phyloP scores from a whole-genome alignment of 2,797 vertebrate species.

The Cirrhinus molitorella region DNA sequence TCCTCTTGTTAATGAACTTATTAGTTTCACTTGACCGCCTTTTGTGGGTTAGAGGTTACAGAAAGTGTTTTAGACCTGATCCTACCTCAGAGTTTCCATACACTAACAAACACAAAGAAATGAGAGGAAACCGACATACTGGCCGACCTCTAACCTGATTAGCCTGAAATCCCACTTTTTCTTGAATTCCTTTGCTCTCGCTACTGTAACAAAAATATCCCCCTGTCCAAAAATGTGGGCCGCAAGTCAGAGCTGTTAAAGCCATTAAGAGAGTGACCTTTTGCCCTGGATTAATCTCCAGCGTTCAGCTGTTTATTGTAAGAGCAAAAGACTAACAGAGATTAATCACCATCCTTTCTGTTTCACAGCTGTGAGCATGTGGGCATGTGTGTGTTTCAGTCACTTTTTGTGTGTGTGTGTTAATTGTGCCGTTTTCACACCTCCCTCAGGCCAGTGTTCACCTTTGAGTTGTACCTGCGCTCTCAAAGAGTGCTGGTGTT shows the following conservation, averaged over 20 bases:
- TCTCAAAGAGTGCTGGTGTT: slow-evolving; percentile 88
- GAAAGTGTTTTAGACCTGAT: slow-evolving; percentile 24
- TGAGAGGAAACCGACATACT: neutral
- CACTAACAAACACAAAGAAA: slow-evolving; percentile 4
- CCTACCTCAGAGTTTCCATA: neutral
- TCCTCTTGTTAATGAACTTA: neutral
- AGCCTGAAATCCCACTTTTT: slow-evolving; percentile 25
- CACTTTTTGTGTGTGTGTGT: slow-evolving; percentile 55
- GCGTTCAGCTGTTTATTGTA: slow-evolving; percentile 56
- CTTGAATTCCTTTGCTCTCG: neutral
- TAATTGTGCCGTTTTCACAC: slow-evolving; percentile 55
- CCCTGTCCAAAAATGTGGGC: slow-evolving; percentile 33
- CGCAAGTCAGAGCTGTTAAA: slow-evolving; percentile 36
- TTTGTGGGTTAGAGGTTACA: slow-evolving; percentile 32
- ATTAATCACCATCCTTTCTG: slow-evolving; percentile 74
- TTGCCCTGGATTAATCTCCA: slow-evolving; percentile 52
- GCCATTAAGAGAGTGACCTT: slow-evolving; percentile 56
- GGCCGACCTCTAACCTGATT: slow-evolving; percentile 20
- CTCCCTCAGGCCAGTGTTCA: slow-evolving; percentile 84
- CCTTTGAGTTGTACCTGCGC: slow-evolving; percentile 92
- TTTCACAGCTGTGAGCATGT: slow-evolving; percentile 50
- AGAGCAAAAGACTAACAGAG: slow-evolving; percentile 70
- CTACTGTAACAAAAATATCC: slow-evolving; percentile 34
- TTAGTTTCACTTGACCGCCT: slow-evolving; percentile 2
- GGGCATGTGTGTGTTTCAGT: slow-evolving; percentile 45